Evolutionary conservation across 2,797 vertebrate genomes (phyloP).

Genomic region (Pseudochaenichthys georgianus): DNA sequence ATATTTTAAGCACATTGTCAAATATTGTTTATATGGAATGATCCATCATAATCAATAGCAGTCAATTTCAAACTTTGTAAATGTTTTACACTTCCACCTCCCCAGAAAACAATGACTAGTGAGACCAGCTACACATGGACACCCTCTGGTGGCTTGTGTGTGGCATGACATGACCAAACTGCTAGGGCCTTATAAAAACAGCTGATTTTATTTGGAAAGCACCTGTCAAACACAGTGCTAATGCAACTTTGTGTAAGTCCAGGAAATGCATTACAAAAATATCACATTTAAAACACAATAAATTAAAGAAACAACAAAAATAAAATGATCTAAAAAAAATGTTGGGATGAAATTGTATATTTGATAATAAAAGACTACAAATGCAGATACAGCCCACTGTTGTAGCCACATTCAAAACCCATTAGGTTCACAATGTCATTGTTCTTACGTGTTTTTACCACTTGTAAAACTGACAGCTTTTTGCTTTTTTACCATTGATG

Average conservation of each 20-base stretch:
- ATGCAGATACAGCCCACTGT: not conserved
- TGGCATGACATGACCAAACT: constrained; percentile 15
- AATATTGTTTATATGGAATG: not conserved
- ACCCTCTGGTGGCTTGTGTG: constrained; percentile 39
- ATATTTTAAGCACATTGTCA: not conserved
- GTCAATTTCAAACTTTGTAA: not conserved
- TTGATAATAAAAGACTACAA: no score
- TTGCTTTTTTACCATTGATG: not conserved
- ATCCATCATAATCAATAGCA: not conserved
- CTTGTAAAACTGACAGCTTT: not conserved
- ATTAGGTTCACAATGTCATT: not conserved
- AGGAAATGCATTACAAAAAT: not conserved
- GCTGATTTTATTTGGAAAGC: not conserved
- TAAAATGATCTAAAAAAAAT: not conserved
- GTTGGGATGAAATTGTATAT: not conserved
- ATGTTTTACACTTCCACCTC: not conserved
- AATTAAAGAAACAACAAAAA: not conserved
- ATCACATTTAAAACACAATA: not conserved
- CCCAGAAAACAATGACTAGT: not conserved
- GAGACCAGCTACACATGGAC: constrained; percentile 10
- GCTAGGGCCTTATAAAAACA: not conserved
- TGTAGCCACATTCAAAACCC: not conserved
- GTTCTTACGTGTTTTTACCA: no score
- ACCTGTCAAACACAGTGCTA: not conserved
- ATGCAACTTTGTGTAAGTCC: not conserved